Conservation (phyloP, 1,140 invertebrate species). For the Drosophila leontia region DNA sequence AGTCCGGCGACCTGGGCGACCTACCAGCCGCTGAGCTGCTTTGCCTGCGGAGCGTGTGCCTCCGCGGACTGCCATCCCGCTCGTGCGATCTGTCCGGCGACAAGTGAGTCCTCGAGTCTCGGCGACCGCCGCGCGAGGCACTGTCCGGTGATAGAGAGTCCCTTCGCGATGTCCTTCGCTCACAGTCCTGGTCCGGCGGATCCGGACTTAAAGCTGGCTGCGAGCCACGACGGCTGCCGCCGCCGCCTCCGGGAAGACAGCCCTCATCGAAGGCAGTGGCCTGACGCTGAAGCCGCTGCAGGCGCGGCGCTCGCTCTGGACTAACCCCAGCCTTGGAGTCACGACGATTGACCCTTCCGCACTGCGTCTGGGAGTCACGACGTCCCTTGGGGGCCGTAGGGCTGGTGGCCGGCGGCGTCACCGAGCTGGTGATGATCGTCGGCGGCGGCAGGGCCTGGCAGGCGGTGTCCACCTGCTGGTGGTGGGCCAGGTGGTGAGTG, state of each 20-base stretch:
- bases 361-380: conserved; percentile 93
- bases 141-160: conserved; percentile 95
- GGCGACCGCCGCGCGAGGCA: conserved; percentile 89
- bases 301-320: conserved; percentile 89
- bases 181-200: conserved; percentile 85
- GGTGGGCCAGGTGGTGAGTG: conserved; percentile 68
- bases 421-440: conserved; percentile 92
- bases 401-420: conserved; percentile 91
- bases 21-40: conserved; percentile 89
- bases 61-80: conserved; percentile 89
- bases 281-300: conserved; percentile 92
- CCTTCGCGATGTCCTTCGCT: conserved; percentile 90
- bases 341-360: conserved; percentile 88
- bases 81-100: conserved; percentile 91
- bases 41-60: conserved; percentile 89
- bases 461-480: conserved; percentile 86
- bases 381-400: conserved; percentile 88
- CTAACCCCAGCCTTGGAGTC: conserved; percentile 89
- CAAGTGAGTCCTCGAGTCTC: conserved; percentile 91
- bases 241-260: conserved; percentile 88
- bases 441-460: conserved; percentile 89
- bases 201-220: conserved; percentile 93
- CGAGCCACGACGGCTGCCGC: conserved; percentile 89
- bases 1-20: conserved; percentile 89
- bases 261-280: conserved; percentile 95